Conservation (phyloP, 2,113 vertebrate genomes). For the Pelodiscus sinensis region DNA sequence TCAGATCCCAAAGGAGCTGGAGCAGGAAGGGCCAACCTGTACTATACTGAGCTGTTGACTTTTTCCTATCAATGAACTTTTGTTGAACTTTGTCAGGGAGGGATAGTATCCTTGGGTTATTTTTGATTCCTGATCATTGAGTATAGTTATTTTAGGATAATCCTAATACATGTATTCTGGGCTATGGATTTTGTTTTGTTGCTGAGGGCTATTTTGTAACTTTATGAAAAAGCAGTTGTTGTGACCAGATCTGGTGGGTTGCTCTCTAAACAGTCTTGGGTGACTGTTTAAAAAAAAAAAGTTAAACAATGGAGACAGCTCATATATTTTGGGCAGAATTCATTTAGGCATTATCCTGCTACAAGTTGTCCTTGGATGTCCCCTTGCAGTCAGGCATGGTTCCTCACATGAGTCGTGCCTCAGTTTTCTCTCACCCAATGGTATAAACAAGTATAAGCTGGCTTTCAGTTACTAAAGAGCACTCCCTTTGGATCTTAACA, state of each 20-base stretch:
- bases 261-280: not conserved
- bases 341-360: not conserved
- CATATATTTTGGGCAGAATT: not conserved
- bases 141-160: not conserved
- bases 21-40: no score
- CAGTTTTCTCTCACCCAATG: no score
- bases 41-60: not conserved
- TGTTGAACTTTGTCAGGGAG: not conserved
- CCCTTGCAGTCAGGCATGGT: not conserved
- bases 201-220: not conserved
- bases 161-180: not conserved
- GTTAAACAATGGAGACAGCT: not conserved
- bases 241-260: not conserved
- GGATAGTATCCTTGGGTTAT: not conserved
- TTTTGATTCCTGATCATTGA: not conserved
- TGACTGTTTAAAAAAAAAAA: not conserved
- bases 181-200: not conserved
- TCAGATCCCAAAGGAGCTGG: no score
- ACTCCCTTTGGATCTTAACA: no score
- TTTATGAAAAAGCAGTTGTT: not conserved
- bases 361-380: no score
- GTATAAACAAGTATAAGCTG: no score
- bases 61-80: not conserved
- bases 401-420: not conserved
- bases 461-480: no score